Evolutionary conservation across 2,113 vertebrate species (phyloP).

Genomic region (Eptesicus fuscus): DNA sequence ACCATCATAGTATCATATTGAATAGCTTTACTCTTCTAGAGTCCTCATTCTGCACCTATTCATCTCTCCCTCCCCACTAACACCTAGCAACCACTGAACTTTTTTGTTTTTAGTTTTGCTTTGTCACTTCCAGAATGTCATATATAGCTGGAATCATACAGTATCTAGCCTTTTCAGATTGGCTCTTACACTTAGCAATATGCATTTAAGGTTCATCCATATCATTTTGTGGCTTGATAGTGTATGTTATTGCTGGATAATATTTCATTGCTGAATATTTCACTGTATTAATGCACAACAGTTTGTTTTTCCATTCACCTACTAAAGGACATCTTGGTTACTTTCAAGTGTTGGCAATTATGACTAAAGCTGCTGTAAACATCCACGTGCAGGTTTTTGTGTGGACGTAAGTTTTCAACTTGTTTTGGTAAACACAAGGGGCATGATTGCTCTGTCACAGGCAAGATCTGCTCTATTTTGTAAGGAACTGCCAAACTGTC

Average conservation of each 20-base stretch:
- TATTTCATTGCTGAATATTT: conserved; percentile 19
- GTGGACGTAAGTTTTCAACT: neutral
- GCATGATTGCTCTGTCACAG: neutral
- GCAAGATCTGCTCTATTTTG: neutral
- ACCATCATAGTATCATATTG: neutral
- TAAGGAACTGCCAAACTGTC: neutral
- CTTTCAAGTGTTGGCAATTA: neutral
- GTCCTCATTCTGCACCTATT: neutral
- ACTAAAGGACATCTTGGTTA: neutral
- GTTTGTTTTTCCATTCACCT: neutral
- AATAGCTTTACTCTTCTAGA: neutral
- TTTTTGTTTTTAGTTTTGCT: neutral
- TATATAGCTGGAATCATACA: neutral
- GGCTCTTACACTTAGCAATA: neutral
- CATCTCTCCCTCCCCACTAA: neutral
- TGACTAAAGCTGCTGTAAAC: neutral
- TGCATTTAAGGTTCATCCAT: neutral
- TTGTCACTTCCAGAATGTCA: neutral
- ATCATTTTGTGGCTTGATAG: neutral
- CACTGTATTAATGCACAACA: neutral
- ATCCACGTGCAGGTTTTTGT: neutral
- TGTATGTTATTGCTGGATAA: neutral
- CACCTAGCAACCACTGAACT: neutral
- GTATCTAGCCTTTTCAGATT: neutral
- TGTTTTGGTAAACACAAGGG: neutral